phyloP scores from a whole-genome alignment of 1,140 invertebrate genomes.

The Gryllus bimaculatus region DNA sequence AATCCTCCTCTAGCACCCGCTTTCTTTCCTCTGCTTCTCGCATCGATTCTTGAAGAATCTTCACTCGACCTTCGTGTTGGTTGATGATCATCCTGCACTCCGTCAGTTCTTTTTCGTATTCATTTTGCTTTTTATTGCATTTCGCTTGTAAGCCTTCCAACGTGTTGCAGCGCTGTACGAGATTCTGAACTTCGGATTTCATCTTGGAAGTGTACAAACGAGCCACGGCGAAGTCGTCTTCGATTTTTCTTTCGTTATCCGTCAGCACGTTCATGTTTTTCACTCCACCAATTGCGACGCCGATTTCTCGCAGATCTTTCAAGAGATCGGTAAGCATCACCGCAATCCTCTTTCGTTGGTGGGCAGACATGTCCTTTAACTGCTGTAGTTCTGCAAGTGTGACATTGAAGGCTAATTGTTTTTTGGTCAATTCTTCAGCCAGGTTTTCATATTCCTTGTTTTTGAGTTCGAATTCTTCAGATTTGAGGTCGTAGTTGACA shows the following conservation, averaged over 20 bases:
- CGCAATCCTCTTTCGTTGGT: conserved; percentile 88
- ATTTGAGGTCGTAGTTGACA: conserved; percentile 99
- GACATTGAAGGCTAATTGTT: conserved; percentile 66
- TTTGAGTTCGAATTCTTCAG: conserved; percentile 88
- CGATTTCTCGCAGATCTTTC: conserved; percentile 91
- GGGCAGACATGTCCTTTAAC: conserved; percentile 77
- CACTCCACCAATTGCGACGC: conserved; percentile 74
- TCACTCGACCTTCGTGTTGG: conserved; percentile 93
- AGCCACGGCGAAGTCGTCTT: conserved; percentile 98
- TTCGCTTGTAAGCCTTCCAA: conserved; percentile 81
- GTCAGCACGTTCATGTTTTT: conserved; percentile 63
- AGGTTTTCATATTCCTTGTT: conserved; percentile 85
- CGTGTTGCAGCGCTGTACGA: conserved; percentile 76
- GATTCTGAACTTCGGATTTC: conserved; percentile 94
- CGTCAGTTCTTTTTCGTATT: conserved; percentile 83
- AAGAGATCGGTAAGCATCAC: conserved; percentile 91
- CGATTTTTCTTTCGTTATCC: conserved; percentile 73
- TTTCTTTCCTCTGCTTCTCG: conserved; percentile 91
- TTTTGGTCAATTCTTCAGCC: conserved; percentile 66
- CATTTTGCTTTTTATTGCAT: conserved; percentile 77
- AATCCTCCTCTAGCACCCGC: conserved; percentile 84
- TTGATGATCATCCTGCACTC: conserved; percentile 87
- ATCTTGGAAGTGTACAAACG: conserved; percentile 95
- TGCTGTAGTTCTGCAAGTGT: conserved; percentile 84
- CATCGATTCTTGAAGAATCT: conserved; percentile 87